Base-by-base conservation (phyloP, 1,140 invertebrate genomes). In the Aphelenchoides fujianensis region DNA sequence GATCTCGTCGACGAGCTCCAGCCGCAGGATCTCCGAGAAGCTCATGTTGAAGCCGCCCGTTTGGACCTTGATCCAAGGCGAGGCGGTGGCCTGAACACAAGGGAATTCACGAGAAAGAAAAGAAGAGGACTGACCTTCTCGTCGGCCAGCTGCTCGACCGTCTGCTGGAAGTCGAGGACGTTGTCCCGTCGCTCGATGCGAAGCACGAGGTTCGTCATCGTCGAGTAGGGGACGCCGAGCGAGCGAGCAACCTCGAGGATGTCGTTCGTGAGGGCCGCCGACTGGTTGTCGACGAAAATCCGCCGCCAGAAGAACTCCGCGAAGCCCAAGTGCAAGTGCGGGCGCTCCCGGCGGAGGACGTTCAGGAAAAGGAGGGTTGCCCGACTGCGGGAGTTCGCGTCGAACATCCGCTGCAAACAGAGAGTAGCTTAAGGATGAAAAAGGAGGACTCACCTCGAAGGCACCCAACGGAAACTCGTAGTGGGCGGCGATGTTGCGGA, bases 1-100 rank as follows among this genome's bases (percentile, higher is more conserved):
- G 32, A 66, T 66, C 32, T 66, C 63, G 36, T 66, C 63, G 32
- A 66, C 31, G n/a, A 66, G 34, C 53, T 66, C 63, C 36, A 66
- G 31, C n/a, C 63, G 63, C 27, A 66, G 16, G 16, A 66, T 37
- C 30, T 66, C 63, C 9, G 31, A 34, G 32, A 66, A 66, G 1
- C 28, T 66, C 2, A 66, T 34, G 19, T 31, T 16, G 16, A 34
- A 34, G 12, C 32, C 63, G 23, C 53, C 31, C 27, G 36, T 66
- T n/a, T 55, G 16, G 2, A 66, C 63, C 31, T 66, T 37, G 31
- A 66, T 66, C 63, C 63, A 66, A 12, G 63, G 63, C 1, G 32
- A 66, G 2, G 32, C 27, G 1, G 53, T 55, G 16, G 63, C 34
- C 63, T 37, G 1, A 0, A 37, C 16, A 7, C 55, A 32, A 59